Base-by-base conservation (phyloP, 2,888 invertebrate genomes). In the Dromius quadrimaculatus region DNA sequence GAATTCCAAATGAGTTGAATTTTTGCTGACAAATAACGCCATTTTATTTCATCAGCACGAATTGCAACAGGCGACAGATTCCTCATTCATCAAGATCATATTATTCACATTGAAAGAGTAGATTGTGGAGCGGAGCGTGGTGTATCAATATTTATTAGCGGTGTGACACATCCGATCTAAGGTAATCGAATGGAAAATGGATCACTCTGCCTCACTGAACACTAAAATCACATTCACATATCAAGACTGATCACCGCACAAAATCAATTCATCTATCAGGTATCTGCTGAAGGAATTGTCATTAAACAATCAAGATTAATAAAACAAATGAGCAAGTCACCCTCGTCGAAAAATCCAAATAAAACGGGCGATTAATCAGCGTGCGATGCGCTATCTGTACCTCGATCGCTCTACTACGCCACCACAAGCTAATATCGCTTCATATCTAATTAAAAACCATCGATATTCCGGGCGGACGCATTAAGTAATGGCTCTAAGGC, bases 361-460 rank as follows among this genome's bases (percentile, higher is more conserved):
- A 34, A 69, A 69, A 32, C 45, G 69, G n/a, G 19, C 69, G 45
- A 61, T 69, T 69, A 69, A 69, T 69, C 69, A 69, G 69, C 50
- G 50, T 54, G n/a, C 20, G 20, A 19, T 9, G n/a, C 41, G 41
- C 38, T 47, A 65, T 65, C 65, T 11, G 1, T n/a, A 15, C 32
- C 15, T 34, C 34, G 19, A 50, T 22, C 47, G 50, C 65, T 34
- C 4, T 22, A 8, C 9, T 11, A 41, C 45, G 43, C 41, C 41
- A 41, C 41, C 41, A 13, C 15, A n/a, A 19, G 36, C 19, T 65
- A 47, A 34, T 50, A 70, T 70, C 47, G 47, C 62, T 47, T 47
- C 70, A 70, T 62, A 70, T 70, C 62, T 62, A 70, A 70, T 70
- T 70, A 70, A 70, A 61, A 70, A 62, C 38, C 70, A 70, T 70